phyloP scores from a whole-genome alignment of 2,113 vertebrate species.

The Xiphias gladius region DNA sequence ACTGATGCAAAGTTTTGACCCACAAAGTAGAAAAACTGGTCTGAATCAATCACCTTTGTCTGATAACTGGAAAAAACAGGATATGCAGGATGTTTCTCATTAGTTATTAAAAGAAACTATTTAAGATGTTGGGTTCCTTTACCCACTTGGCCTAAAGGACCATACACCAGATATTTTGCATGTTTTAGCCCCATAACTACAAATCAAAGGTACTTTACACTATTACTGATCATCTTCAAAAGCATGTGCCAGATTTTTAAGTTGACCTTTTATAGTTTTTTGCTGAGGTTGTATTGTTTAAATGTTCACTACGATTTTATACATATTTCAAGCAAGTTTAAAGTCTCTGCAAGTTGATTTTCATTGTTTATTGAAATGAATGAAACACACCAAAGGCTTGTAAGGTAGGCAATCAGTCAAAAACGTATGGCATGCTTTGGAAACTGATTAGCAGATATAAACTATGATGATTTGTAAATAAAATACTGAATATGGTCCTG shows the following conservation, averaged over 20 bases:
- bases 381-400: too few species aligned
- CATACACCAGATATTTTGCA: not conserved
- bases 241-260: not conserved
- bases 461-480: not conserved
- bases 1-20: not conserved
- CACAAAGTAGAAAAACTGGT: not conserved
- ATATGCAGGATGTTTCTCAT: not conserved
- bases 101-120: not conserved
- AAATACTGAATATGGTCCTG: not conserved
- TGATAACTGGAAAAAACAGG: not conserved
- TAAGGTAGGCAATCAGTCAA: not conserved
- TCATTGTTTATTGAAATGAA: too few species aligned
- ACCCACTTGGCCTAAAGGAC: not conserved
- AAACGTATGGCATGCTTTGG: not conserved
- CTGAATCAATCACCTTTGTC: not conserved
- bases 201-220: not conserved
- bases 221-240: slow-evolving; percentile 12
- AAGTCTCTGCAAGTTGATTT: not conserved
- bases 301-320: not conserved
- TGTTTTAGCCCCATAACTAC: not conserved
- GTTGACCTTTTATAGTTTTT: not conserved
- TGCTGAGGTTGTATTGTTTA: not conserved
- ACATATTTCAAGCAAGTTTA: not conserved
- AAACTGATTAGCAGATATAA: slow-evolving; percentile 11
- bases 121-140: too few species aligned